Evolutionary conservation across 2,113 vertebrate genomes (phyloP), one percentile per base, ranked within the genome.

Genomic region (Agelaius tricolor): DNA sequence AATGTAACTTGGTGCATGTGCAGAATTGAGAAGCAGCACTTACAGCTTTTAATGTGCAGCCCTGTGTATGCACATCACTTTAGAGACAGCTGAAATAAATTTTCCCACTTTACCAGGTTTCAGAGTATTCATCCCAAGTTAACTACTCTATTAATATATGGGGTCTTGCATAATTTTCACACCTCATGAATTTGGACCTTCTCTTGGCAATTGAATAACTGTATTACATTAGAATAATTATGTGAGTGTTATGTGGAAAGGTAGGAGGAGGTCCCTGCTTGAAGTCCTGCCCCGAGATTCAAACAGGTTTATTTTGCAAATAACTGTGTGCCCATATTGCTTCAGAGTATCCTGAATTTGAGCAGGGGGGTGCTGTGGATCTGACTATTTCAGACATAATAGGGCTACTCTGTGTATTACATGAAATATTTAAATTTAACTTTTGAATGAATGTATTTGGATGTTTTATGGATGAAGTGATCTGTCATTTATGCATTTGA

Each of bases 61-160:
- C 35, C 52, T 78, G 69, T 62, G 37, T 37, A 8, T 1, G 0
- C 22, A 4, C 1, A 0, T 54, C 20, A 19, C 26, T 81, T 63
- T 2, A 52, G 58, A 81, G 35, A 28, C 13, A 44, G n/a, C 8
- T 69, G 24, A 49, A 74, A 39, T 43, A 49, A 63, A 23, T 17
- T 17, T 77, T 26, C 65, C 33, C 5, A 8, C 37, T 74, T 77
- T 63, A 59, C 72, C 17, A 43, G 41, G 33, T 61, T 84, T 54
- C 24, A 68, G 51, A 63, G 18, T 74, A 33, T 33, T 82, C 33
- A 58, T 51, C 20, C 22, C 1, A 11, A 44, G 22, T 58, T 84
- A 81, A 58, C 28, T 37, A 11, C 11, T 57, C 12, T 23, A 10
- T 44, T 12, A 35, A 0, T 54, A 8, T 54, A 4, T 3, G 16